Conservation (phyloP, 2,888 invertebrate species). For the Aphodius granarius region DNA sequence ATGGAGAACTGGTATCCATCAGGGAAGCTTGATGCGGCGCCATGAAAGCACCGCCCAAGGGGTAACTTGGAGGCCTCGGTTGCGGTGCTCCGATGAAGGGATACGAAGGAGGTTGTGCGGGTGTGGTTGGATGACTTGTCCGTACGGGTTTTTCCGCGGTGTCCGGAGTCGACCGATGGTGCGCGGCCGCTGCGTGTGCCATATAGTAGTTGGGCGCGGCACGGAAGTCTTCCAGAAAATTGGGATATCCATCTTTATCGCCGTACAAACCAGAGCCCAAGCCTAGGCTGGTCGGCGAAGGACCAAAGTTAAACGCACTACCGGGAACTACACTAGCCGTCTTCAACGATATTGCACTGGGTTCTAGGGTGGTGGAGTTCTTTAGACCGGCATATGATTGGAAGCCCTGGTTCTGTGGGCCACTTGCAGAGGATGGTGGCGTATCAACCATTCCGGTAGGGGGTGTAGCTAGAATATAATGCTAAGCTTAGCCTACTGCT, state of each 20-base stretch:
- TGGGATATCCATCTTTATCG: constrained; percentile 68
- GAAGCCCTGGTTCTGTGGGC: constrained; percentile 56
- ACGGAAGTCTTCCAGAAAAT: constrained; percentile 71
- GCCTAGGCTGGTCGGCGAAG: constrained; percentile 63
- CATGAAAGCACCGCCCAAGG: constrained; percentile 64
- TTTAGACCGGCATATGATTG: constrained; percentile 63
- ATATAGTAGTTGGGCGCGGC: constrained; percentile 63
- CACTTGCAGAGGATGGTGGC: constrained; percentile 36
- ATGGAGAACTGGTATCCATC: constrained; percentile 65
- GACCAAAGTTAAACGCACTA: constrained; percentile 83
- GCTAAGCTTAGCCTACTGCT: too few species aligned
- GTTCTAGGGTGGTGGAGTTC: constrained; percentile 47
- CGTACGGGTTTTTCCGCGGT: constrained; percentile 49
- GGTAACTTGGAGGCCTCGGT: constrained; percentile 61
- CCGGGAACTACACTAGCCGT: constrained; percentile 75
- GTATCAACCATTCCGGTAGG: constrained; percentile 31
- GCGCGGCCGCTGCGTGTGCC: constrained; percentile 57
- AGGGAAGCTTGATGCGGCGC: constrained; percentile 55
- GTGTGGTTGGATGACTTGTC: constrained; percentile 54
- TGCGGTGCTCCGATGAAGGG: constrained; percentile 66
- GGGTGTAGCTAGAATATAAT: constrained; percentile 29
- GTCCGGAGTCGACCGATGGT: constrained; percentile 55
- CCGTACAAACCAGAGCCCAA: constrained; percentile 61
- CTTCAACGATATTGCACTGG: constrained; percentile 63
- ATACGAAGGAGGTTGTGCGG: constrained; percentile 53